Base-by-base conservation (phyloP, 1,140 invertebrate species). In the Cotesia glomerata region DNA sequence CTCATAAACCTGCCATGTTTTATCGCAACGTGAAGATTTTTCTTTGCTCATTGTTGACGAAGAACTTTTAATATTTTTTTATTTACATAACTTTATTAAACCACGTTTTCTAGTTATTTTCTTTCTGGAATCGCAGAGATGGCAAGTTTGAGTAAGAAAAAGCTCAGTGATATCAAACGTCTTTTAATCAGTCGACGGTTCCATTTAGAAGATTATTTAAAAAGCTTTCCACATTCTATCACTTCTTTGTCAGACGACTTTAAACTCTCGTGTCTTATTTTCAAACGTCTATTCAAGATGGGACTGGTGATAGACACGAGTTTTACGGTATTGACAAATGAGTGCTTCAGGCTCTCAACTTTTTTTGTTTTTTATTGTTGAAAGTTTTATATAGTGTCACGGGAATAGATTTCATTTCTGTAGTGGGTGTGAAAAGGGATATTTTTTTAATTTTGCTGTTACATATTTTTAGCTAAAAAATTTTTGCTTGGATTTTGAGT, bases 131-230 rank as follows among this genome's bases (percentile, higher is more conserved):
- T 26, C 26, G 26, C 26, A 26, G 26, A 26, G 26, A 26, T 26
- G 26, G 26, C 26, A 3, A 26, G 49, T 26, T 26, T 26, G 3
- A 16, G 54, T n/a, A 35, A 34, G 58, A 32, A 56, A 35, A 45
- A 59, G 56, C 35, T 39, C 13, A 13, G 14, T 59, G 54, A 69
- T 54, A 52, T 56, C 67, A 39, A 69, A 69, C 67, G 54, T 54
- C 51, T 56, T 69, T 56, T 34, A 58, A 16, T 56, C 67, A 39
- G 14, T 39, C 34, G 39, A 52, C 9, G 32, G 51, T 14, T 11
- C 18, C 58, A 69, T 58, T 54, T 59, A 36, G 14, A 69, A 69
- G 51, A 34, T 68, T 51, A n/a, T 51, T 16, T 51, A 56, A 56
- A 32, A 51, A 49, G 39, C 64, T 66, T 45, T 18, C 18, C 18